phyloP scores from a whole-genome alignment of 2,888 invertebrate genomes.

The Eupithecia abbreviata region DNA sequence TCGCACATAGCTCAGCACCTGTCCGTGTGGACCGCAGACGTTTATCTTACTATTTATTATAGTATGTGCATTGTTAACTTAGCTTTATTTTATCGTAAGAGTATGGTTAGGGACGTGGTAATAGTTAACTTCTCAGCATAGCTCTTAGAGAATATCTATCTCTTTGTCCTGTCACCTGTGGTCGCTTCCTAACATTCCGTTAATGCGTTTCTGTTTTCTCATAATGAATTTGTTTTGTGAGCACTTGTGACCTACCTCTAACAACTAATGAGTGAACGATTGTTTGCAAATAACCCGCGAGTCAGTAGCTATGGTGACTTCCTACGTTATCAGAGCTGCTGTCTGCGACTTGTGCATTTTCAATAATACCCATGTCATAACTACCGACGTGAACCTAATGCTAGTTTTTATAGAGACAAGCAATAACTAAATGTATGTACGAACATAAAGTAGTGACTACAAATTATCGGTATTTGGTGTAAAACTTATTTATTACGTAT shows the following conservation, averaged over 20 bases:
- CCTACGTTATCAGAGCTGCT: constrained; percentile 39
- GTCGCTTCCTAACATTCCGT: constrained; percentile 76
- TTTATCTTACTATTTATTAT: constrained; percentile 68
- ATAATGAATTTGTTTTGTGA: constrained; percentile 53
- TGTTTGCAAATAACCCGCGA: constrained; percentile 46
- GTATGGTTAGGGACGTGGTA: constrained; percentile 77
- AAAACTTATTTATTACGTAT: constrained; percentile 58
- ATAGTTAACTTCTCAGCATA: constrained; percentile 64
- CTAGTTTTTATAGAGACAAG: constrained; percentile 59
- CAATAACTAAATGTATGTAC: constrained; percentile 66
- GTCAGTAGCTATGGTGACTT: constrained; percentile 26
- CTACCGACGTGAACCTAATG: constrained; percentile 44
- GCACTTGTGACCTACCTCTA: constrained; percentile 48
- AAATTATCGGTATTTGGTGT: constrained; percentile 53
- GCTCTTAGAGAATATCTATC: constrained; percentile 60
- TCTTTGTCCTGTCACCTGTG: constrained; percentile 72
- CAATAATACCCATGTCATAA: constrained; percentile 42
- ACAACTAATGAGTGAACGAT: constrained; percentile 52
- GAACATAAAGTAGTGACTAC: constrained; percentile 49
- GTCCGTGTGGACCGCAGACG: constrained; percentile 72
- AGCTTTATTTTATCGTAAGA: constrained; percentile 80
- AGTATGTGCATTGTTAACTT: constrained; percentile 79
- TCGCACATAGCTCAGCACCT: constrained; percentile 79
- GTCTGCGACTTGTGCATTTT: constrained; percentile 29
- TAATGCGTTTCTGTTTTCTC: constrained; percentile 67